Conservation (phyloP, 30 jellyfish, hydroid and myxozoan genomes). For the Pelagia noctiluca region DNA sequence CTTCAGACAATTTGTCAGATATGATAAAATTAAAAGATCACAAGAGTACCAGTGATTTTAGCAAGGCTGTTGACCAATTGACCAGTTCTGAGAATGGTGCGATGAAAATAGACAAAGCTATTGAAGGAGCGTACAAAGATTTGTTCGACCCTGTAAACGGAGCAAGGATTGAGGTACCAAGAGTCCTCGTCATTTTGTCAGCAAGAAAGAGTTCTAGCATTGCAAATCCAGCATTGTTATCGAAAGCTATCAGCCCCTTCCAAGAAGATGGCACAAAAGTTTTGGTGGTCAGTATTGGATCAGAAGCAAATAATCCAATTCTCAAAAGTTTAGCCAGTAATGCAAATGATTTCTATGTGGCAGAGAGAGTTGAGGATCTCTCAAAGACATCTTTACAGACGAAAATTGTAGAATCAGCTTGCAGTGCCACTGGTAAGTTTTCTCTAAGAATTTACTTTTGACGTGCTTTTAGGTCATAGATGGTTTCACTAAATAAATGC, state of each 20-base stretch:
- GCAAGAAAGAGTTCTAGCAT: slow-evolving; percentile 41
- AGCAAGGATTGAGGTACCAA: slow-evolving; percentile 52
- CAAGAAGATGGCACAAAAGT: slow-evolving; percentile 26
- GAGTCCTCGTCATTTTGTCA: slow-evolving; percentile 46
- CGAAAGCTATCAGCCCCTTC: slow-evolving; percentile 34
- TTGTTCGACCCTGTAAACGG: slow-evolving; percentile 59
- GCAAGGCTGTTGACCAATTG: slow-evolving; percentile 41
- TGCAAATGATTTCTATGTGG: neutral
- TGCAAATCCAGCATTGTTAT: slow-evolving; percentile 24
- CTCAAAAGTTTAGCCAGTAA: neutral
- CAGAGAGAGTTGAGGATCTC: neutral
- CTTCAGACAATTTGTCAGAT: slow-evolving; percentile 24
- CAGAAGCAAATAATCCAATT: neutral
- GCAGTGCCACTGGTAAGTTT: neutral
- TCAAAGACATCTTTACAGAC: neutral
- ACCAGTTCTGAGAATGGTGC: slow-evolving; percentile 20
- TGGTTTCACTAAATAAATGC: too few species aligned
- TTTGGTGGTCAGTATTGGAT: neutral
- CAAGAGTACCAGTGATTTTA: slow-evolving; percentile 24
- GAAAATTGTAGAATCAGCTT: neutral
- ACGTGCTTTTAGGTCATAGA: too few species aligned
- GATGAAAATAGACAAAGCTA: slow-evolving; percentile 43
- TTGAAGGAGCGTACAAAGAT: slow-evolving; percentile 28
- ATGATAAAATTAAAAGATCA: slow-evolving; percentile 33
- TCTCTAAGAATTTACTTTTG: too few species aligned